phyloP scores from a whole-genome alignment of 2,888 invertebrate species.

The Coecobrya sp. region DNA sequence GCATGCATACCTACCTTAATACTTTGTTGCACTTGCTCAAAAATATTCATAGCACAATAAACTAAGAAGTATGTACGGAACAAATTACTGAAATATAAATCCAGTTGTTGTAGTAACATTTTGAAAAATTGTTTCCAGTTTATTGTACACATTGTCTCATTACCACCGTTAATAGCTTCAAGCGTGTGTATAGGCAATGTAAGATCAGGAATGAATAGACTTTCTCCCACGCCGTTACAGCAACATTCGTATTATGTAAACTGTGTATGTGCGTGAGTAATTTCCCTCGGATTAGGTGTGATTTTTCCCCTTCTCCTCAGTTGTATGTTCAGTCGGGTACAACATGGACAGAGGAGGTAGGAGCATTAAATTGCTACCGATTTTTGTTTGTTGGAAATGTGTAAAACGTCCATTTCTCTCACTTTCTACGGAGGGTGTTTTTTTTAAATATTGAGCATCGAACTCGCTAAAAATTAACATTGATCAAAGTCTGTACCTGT shows the following conservation, averaged over 20 bases:
- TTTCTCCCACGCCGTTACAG: constrained; percentile 12
- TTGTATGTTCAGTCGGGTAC: background rate
- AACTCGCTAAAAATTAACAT: constrained; percentile 9
- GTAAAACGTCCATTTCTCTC: constrained; percentile 9
- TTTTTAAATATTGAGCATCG: background rate
- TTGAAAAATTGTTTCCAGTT: constrained; percentile 67
- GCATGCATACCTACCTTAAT: constrained; percentile 53
- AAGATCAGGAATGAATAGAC: constrained; percentile 23
- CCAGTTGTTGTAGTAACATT: constrained; percentile 3
- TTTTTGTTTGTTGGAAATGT: constrained; percentile 15
- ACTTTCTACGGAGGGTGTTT: background rate
- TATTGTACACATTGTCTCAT: constrained; percentile 68
- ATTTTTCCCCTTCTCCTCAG: background rate
- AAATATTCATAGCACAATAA: background rate
- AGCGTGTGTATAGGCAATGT: constrained; percentile 8
- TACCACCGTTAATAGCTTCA: constrained; percentile 55
- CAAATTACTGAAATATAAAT: constrained; percentile 55
- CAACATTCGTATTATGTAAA: background rate
- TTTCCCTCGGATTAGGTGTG: background rate
- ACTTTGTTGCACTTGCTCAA: constrained; percentile 46
- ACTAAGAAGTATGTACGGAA: background rate
- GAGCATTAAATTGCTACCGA: background rate
- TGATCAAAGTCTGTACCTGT: constrained; percentile 4
- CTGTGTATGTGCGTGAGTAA: constrained; percentile 42
- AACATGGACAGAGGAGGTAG: background rate